A percentile compares a stretch with the other conserved stretches of the same genome.
Conservation (phyloP, 1,140 invertebrate species). For the Musca vetustissima region DNA sequence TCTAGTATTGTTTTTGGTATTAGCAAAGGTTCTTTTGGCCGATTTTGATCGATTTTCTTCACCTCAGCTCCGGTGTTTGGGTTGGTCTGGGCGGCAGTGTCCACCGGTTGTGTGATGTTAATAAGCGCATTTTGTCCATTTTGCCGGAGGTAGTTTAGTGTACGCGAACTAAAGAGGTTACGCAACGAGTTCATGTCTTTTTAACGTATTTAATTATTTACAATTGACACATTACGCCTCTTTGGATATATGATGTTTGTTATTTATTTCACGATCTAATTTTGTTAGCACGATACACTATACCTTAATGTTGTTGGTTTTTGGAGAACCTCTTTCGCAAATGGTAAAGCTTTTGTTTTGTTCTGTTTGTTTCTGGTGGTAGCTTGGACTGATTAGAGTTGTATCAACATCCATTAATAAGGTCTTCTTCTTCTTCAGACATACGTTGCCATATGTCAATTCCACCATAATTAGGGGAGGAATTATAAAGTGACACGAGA, state of each 20-base stretch:
- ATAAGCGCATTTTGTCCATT: slow-evolving; percentile 53
- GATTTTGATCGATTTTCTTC: slow-evolving; percentile 17
- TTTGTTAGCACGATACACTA: no score
- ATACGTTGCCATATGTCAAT: no score
- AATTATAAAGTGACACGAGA: no score
- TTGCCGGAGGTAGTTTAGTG: slow-evolving; percentile 46
- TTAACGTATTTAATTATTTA: slow-evolving; percentile 5
- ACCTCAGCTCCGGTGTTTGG: slow-evolving; percentile 15
- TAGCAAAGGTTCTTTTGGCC: slow-evolving; percentile 34
- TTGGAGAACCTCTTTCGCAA: no score
- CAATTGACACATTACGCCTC: slow-evolving; percentile 26
- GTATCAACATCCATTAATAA: no score
- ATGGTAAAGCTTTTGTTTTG: no score
- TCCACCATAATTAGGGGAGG: no score
- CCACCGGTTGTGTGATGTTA: slow-evolving; percentile 42
- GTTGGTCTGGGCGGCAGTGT: slow-evolving; percentile 29
- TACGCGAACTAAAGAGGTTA: slow-evolving; percentile 50
- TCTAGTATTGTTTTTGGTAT: slow-evolving; percentile 51
- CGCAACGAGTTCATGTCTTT: slow-evolving; percentile 50
- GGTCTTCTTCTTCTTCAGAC: no score
- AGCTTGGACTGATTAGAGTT: no score
- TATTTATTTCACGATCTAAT: not conserved
- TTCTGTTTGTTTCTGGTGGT: no score
- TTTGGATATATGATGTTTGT: not conserved
- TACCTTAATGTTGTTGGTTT: no score